Percentiles rank a stretch among this genome's conserved stretches.
Conservation (phyloP, 2,888 invertebrate genomes). For the Xylocampa areola region DNA sequence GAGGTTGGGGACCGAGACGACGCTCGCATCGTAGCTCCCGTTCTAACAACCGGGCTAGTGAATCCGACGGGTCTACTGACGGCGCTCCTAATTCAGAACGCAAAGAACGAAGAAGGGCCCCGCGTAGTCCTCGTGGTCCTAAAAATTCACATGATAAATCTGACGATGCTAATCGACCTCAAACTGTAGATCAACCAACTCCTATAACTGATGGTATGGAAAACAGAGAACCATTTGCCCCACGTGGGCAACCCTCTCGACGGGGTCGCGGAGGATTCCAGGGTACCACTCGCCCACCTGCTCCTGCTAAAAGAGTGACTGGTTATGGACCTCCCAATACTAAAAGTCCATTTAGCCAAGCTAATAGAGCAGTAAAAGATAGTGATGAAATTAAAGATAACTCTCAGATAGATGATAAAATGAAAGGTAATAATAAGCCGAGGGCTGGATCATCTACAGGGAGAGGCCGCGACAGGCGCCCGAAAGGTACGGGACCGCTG, state of each 20-base stretch:
- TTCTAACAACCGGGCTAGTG: constrained; percentile 89
- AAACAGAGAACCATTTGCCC: constrained; percentile 93
- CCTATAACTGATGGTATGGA: constrained; percentile 75
- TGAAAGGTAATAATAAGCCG: constrained; percentile 91
- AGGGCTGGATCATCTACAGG: constrained; percentile 92
- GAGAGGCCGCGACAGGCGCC: constrained; percentile 84
- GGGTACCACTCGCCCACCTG: constrained; percentile 83
- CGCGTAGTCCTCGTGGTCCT: constrained; percentile 87
- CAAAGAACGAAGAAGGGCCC: constrained; percentile 89
- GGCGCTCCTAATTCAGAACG: constrained; percentile 89
- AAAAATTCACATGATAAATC: constrained; percentile 90
- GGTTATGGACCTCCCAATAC: constrained; percentile 95
- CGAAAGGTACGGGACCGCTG: constrained; percentile 76
- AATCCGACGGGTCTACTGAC: constrained; percentile 94
- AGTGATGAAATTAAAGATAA: constrained; percentile 79
- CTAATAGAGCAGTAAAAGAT: constrained; percentile 80
- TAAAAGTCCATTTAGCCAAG: constrained; percentile 93
- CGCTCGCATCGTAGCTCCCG: constrained; percentile 85
- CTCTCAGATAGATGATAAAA: constrained; percentile 90
- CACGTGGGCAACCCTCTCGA: constrained; percentile 96
- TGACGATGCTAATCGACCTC: constrained; percentile 80
- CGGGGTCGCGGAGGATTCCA: constrained; percentile 93
- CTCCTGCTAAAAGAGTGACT: constrained; percentile 91
- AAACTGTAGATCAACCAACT: constrained; percentile 65
- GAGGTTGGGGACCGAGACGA: constrained; percentile 86